Percentiles rank a stretch among this genome's conserved stretches.
Conservation (phyloP, 1,140 invertebrate species). For the Liolophura sinensis region DNA sequence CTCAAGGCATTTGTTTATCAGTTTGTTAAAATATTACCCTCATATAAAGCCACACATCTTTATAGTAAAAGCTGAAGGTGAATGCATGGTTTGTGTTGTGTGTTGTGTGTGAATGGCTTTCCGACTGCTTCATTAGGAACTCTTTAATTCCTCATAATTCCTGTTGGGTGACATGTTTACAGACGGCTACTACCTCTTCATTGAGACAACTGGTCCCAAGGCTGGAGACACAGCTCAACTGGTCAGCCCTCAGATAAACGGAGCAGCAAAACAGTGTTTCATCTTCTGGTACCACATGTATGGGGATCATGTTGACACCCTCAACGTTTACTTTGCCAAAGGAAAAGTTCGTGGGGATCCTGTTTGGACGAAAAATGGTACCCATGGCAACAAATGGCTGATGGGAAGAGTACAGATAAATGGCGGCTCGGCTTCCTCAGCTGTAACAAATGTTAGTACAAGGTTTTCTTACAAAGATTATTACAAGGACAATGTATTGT, state of each 20-base stretch:
- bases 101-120: no score
- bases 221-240: conserved; percentile 73
- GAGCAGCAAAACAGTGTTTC: conserved; percentile 33
- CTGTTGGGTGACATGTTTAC: conserved; percentile 1
- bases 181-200: conserved; percentile 76
- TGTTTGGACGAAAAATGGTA: conserved; percentile 36
- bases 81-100: no score
- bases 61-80: no score
- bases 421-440: not conserved
- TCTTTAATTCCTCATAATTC: no score
- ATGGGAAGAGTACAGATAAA: no score
- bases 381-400: conserved; percentile 39
- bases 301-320: conserved; percentile 58
- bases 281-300: conserved; percentile 80
- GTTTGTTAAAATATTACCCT: no score
- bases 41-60: no score
- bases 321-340: conserved; percentile 39
- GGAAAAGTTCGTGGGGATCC: conserved; percentile 16
- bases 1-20: no score
- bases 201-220: conserved; percentile 70
- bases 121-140: no score
- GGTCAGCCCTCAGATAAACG: conserved; percentile 35
- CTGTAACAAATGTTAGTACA: conserved; percentile 65
- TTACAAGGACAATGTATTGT: no score
- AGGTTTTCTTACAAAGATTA: no score